Conservation (phyloP, 2,113 vertebrate species). For the Cariama cristata region DNA sequence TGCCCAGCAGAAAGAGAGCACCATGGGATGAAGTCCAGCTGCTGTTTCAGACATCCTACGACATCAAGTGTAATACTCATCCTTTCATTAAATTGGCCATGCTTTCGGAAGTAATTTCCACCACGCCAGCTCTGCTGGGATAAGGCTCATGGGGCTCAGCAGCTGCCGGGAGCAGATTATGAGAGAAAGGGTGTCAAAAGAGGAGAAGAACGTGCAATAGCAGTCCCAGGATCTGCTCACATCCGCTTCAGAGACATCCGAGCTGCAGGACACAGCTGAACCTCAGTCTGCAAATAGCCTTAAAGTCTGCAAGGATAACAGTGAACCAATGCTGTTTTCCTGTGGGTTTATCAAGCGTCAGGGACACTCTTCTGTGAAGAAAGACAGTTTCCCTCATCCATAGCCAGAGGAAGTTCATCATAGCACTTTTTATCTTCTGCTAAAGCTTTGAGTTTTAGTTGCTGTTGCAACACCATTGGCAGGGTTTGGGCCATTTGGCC, state of each 20-base stretch:
- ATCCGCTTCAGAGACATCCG: background rate
- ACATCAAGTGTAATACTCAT: background rate
- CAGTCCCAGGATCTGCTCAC: background rate
- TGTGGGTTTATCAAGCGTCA: background rate
- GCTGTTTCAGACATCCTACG: background rate
- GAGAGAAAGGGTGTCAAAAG: background rate
- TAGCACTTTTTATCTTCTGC: background rate
- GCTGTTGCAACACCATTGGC: background rate
- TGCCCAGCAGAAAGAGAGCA: background rate
- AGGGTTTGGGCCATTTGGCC: background rate
- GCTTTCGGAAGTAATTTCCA: background rate
- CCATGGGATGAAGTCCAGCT: background rate
- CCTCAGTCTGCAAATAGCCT: background rate
- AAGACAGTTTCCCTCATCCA: background rate
- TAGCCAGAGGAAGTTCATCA: background rate
- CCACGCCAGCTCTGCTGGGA: fast-evolving
- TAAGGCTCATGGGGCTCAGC: background rate
- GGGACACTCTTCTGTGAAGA: background rate
- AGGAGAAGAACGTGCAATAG: background rate
- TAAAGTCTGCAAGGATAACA: background rate
- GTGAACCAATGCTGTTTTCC: background rate
- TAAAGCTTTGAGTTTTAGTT: background rate
- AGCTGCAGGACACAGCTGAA: background rate
- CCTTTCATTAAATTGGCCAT: background rate
- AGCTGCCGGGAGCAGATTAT: background rate